Percentiles rank a stretch among this genome's conserved stretches.
phyloP scores from a whole-genome alignment of 1,140 invertebrate genomes.

The Bombyx mori region DNA sequence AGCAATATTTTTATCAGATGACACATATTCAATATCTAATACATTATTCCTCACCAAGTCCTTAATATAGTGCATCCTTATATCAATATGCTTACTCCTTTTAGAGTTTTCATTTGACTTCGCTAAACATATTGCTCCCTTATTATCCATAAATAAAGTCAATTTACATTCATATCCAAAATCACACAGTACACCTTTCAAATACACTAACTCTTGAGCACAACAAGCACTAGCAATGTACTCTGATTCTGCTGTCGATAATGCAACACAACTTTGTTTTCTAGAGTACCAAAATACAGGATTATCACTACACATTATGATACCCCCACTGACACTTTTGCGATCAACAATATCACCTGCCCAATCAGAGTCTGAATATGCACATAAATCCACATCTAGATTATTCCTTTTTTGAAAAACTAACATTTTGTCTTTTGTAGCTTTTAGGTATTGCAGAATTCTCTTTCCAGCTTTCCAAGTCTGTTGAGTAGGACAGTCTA shows the following conservation, averaged over 20 bases:
- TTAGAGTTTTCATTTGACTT: too few species aligned
- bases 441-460: conserved; percentile 31
- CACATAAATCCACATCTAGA: too few species aligned
- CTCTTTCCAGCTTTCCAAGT: conserved; percentile 20
- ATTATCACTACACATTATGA: conserved; percentile 14
- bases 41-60: neutral
- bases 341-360: conserved; percentile 8
- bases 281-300: conserved; percentile 14
- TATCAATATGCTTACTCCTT: conserved; percentile 1
- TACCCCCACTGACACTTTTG: conserved; percentile 16
- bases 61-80: neutral
- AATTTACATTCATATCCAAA: neutral
- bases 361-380: conserved; percentile 13
- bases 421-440: conserved; percentile 6
- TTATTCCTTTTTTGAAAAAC: neutral
- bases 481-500: conserved; percentile 21
- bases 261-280: conserved; percentile 18
- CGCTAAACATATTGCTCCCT: too few species aligned
- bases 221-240: conserved; percentile 36
- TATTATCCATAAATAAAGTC: too few species aligned
- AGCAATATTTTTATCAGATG: neutral
- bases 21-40: neutral
- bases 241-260: conserved; percentile 51
- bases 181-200: conserved; percentile 15
- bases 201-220: conserved; percentile 26